These are phyloP conservation scores for Polypterus senegalus DNA, from an alignment of 2,113 vertebrate species.

Conservation along the genomic window DNA sequence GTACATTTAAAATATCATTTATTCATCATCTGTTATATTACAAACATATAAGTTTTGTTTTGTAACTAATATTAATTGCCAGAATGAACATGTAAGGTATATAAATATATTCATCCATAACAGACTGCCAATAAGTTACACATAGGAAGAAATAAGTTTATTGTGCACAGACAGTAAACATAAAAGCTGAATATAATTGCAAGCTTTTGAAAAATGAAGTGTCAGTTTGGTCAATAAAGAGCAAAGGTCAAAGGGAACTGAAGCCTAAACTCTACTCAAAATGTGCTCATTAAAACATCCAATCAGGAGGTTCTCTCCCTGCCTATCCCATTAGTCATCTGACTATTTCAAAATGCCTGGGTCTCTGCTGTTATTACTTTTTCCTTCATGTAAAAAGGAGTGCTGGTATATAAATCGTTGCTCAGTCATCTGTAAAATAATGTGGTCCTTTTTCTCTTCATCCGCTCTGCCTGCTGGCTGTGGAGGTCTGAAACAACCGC, in stretches of 20 bases:
- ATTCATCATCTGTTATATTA: no score
- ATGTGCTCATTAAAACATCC: conserved; percentile 87
- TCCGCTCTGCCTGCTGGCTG: conserved; percentile 51
- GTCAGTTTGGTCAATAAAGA: conserved; percentile 94
- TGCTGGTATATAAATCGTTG: conserved; percentile 56
- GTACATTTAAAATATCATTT: no score
- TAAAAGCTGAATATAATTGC: conserved; percentile 78
- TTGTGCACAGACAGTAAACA: conserved; percentile 36
- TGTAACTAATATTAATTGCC: no score
- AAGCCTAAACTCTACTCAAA: conserved; percentile 71
- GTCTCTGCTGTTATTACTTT: conserved; percentile 56
- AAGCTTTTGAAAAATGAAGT: conserved; percentile 97
- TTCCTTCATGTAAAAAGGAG: conserved; percentile 46
- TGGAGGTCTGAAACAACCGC: conserved; percentile 56
- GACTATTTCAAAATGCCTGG: conserved; percentile 45
- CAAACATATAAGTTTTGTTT: no score
- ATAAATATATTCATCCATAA: no score
- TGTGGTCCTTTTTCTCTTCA: conserved; percentile 40
- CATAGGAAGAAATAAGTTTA: conserved; percentile 53
- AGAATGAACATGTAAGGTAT: no score
- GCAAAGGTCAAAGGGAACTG: conserved; percentile 79
- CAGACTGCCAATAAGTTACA: conserved; percentile 40
- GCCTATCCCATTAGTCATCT: conserved; percentile 79
- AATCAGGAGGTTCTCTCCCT: conserved; percentile 64
- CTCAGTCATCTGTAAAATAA: conserved; percentile 64